These are phyloP conservation scores for Asarcornis scutulata DNA, from an alignment of 2,113 vertebrate genomes.

Conservation along the genomic window DNA sequence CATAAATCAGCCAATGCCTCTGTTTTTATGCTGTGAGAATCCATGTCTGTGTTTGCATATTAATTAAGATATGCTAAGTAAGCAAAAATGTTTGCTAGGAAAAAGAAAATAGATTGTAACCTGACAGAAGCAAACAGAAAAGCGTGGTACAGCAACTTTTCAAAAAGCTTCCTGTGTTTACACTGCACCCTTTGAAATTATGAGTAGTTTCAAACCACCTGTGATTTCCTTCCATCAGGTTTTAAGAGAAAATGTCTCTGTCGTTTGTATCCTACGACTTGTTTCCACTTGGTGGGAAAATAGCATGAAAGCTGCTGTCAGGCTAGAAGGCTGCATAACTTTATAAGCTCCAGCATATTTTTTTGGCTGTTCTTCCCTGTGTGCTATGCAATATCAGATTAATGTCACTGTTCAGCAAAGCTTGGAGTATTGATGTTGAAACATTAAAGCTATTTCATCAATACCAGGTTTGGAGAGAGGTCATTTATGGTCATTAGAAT, in stretches of 20 bases:
- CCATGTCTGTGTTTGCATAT: conserved; percentile 32
- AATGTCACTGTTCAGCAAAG: conserved; percentile 64
- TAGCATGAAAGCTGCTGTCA: conserved; percentile 32
- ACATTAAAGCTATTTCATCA: conserved; percentile 63
- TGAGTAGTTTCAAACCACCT: not conserved
- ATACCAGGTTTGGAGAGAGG: conserved; percentile 55
- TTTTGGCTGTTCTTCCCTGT: conserved; percentile 29
- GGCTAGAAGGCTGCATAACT: conserved; percentile 11
- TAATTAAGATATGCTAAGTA: conserved; percentile 44
- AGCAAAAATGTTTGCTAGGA: conserved; percentile 28
- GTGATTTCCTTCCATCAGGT: not conserved
- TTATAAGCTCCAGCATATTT: not conserved
- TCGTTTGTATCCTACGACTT: not conserved
- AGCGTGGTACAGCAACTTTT: not conserved
- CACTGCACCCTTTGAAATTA: not conserved
- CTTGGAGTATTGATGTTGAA: conserved; percentile 55
- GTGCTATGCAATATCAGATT: conserved; percentile 42
- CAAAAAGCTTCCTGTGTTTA: not conserved
- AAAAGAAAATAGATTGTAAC: conserved; percentile 4
- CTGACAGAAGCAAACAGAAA: not conserved
- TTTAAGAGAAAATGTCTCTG: not conserved
- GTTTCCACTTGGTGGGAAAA: conserved; percentile 29
- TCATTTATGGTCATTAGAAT: conserved; percentile 60
- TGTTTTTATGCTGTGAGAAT: conserved; percentile 22
- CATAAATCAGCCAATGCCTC: conserved; percentile 62